Evolutionary conservation across 2,113 vertebrate genomes (phyloP), one percentile per base, ranked within the genome.

Genomic region (Dendrocopos noguchii): DNA sequence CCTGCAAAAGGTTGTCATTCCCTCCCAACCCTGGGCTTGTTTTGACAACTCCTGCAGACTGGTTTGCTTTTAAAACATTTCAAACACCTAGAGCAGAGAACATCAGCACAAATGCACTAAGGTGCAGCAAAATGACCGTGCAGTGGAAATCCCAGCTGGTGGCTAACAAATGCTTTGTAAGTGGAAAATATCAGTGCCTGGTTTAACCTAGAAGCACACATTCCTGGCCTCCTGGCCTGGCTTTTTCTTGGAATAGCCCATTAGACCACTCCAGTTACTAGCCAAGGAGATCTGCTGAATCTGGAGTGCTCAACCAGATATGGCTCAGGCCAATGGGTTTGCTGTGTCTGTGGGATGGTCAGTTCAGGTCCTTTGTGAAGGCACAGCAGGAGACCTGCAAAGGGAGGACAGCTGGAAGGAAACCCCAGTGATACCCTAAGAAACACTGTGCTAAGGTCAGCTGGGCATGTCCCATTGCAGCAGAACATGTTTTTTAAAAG

Each of bases 111-210:
- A 64, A 12, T 2, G 36, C 50, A 4, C 14, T 14, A 16, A 42
- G 39, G 25, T 12, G 17, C 55, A 12, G 33, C 31, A 16, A 72
- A 80, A 31, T 3, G 15, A 6, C 46, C 31, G 18, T 0, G 0
- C 5, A 56, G 57, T 22, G 0, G 0, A 29, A 44, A 44, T 31
- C 46, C 28, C 44, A 12, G 33, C 14, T 72, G 22, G 34, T 33
- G 15, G n/a, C 15, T 60, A 60, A 34, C 31, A 19, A 71, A 64
- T 15, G 19, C 25, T 75, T 74, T 63, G 33, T 7, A 16, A 2
- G 1, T 33, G 34, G 61, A 63, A 84, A 78, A 74, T n/a, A 17
- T 0, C 9, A 2, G 46, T 18, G 33, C 47, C 29, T 21, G 34
- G 25, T 25, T 66, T 57, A 34, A 28, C 31, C 50, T 19, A 15